These are phyloP conservation scores for Echinops telfairi DNA, from an alignment of 2,113 vertebrate genomes.

Conservation along the genomic window DNA sequence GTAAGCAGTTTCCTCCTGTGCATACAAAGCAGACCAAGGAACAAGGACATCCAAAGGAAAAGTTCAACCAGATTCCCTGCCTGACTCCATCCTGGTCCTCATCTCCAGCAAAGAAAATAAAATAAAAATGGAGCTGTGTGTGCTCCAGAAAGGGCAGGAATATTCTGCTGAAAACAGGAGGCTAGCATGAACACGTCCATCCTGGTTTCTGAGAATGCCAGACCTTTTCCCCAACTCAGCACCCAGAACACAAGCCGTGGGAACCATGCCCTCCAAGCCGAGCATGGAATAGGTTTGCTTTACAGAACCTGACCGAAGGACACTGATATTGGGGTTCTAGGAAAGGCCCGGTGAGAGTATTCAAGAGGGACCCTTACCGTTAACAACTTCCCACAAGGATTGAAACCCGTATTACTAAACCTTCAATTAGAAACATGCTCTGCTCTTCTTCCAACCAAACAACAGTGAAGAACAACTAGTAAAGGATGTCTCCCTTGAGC, in stretches of 20 bases:
- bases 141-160: not conserved
- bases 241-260: not conserved
- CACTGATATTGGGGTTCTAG: not conserved
- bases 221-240: not conserved
- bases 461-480: too few relatives aligned
- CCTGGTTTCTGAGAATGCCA: not conserved
- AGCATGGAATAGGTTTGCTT: not conserved
- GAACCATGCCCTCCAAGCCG: not conserved
- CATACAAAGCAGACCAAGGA: too few relatives aligned
- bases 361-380: not conserved
- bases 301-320: constrained; percentile 8
- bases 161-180: not conserved
- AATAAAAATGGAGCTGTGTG: not conserved
- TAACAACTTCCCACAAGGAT: not conserved
- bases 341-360: not conserved
- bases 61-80: not conserved
- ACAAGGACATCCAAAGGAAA: too few relatives aligned
- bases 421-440: too few relatives aligned
- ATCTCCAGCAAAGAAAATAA: not conserved
- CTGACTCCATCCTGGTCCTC: not conserved
- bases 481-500: too few relatives aligned
- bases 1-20: too few relatives aligned
- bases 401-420: not conserved
- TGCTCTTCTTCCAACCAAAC: too few relatives aligned
- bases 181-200: not conserved